A percentile compares a stretch with the other conserved stretches of the same genome.
These are phyloP conservation scores for Labeo rohita DNA, from an alignment of 2,113 vertebrate genomes.

Conservation along the genomic window DNA sequence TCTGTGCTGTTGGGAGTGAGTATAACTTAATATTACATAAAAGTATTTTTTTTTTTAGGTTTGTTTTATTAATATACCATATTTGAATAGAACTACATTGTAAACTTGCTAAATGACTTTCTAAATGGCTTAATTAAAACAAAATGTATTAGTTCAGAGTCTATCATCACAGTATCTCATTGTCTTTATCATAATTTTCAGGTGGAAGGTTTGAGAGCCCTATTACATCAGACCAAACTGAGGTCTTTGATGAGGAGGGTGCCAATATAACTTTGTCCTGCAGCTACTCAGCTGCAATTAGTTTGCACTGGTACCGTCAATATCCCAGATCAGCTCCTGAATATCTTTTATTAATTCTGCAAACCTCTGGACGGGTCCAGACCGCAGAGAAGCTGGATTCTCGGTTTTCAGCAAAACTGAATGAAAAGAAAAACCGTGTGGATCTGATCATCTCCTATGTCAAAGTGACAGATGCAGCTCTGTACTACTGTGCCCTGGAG, in stretches of 20 bases:
- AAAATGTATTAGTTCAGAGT: too few species aligned
- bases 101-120: not conserved
- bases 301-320: conserved; percentile 36
- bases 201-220: conserved; percentile 4
- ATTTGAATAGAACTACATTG: not conserved
- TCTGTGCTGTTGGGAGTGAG: conserved; percentile 8
- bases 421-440: conserved; percentile 25
- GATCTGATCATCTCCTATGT: conserved; percentile 9
- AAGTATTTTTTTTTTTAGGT: not conserved
- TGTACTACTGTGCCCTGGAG: conserved; percentile 48
- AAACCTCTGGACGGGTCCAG: conserved; percentile 4
- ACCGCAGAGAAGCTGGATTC: not conserved
- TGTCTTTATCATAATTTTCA: not conserved
- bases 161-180: not conserved
- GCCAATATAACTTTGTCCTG: conserved; percentile 34
- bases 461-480: conserved; percentile 23
- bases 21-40: not conserved
- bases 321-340: conserved; percentile 13
- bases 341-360: conserved; percentile 20
- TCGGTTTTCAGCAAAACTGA: not conserved
- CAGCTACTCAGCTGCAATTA: conserved; percentile 22
- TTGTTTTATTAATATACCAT: not conserved
- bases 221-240: conserved; percentile 18
- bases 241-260: conserved; percentile 3
- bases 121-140: not conserved